phyloP scores from a whole-genome alignment of 1,140 invertebrate species.

The Cotesia vestalis region DNA sequence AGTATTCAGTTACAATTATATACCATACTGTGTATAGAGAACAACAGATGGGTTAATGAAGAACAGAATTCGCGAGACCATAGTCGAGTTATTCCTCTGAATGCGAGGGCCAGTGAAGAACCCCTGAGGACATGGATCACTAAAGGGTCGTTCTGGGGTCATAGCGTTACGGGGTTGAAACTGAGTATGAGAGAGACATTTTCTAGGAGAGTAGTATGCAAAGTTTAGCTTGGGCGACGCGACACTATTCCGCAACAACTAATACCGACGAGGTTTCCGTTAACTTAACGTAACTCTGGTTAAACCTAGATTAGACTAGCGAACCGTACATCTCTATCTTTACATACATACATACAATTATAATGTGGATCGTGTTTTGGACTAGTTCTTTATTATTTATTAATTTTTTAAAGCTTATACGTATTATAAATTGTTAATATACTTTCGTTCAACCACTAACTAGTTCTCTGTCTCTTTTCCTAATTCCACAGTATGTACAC shows the following conservation, averaged over 20 bases:
- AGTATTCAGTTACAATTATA: constrained; percentile 15
- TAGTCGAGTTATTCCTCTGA: constrained; percentile 21
- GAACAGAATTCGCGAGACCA: constrained; percentile 21
- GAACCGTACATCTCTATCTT: constrained; percentile 41
- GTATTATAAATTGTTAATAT: constrained; percentile 9
- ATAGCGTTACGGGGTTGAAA: constrained; percentile 20
- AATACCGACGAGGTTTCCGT: constrained; percentile 47
- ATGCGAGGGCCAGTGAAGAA: constrained; percentile 20
- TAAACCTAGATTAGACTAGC: constrained; percentile 53
- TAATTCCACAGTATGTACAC: background rate
- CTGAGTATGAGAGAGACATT: background rate
- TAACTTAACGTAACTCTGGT: constrained; percentile 50
- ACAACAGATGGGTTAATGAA: constrained; percentile 6
- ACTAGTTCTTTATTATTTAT: constrained; percentile 5
- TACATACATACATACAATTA: background rate
- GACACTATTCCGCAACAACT: constrained; percentile 46
- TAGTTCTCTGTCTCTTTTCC: constrained; percentile 7
- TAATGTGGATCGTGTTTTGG: background rate
- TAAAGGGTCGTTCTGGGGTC: constrained; percentile 21
- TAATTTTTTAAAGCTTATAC: background rate
- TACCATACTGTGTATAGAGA: background rate
- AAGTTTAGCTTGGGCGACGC: constrained; percentile 47
- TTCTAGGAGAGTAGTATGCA: constrained; percentile 11
- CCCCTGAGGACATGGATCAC: constrained; percentile 24
- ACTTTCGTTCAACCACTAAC: background rate